Evolutionary conservation across 1,140 invertebrate species (phyloP).

Genomic region (Popillia japonica): DNA sequence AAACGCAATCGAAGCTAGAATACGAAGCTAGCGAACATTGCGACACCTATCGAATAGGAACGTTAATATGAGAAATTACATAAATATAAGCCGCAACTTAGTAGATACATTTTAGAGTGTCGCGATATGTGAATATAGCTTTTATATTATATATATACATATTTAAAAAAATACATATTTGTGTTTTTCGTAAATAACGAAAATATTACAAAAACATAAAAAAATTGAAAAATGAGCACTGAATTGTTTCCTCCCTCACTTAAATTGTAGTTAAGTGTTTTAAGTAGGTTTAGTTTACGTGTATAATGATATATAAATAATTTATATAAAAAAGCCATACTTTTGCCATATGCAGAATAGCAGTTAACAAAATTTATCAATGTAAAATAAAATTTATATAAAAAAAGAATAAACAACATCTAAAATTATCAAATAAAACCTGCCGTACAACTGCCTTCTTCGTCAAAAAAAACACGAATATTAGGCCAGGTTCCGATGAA

Average conservation of each 20-base stretch:
- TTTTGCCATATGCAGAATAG: constrained; percentile 46
- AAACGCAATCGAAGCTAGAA: neutral
- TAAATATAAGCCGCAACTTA: constrained; percentile 30
- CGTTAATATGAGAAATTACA: neutral
- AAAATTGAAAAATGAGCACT: constrained; percentile 42
- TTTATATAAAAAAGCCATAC: constrained; percentile 37
- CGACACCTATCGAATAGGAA: neutral
- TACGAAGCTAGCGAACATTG: neutral
- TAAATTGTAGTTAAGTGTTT: constrained; percentile 36
- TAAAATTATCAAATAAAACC: constrained; percentile 16
- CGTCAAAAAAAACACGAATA: constrained; percentile 16
- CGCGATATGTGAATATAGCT: constrained; percentile 20
- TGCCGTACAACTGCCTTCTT: constrained; percentile 41
- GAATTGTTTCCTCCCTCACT: constrained; percentile 34
- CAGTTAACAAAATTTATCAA: constrained; percentile 38
- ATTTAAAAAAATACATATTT: constrained; percentile 27
- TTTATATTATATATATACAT: neutral
- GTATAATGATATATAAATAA: constrained; percentile 19
- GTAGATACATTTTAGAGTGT: neutral
- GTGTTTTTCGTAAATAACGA: constrained; percentile 33
- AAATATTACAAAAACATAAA: constrained; percentile 32
- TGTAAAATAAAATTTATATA: constrained; percentile 15
- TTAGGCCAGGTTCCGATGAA: neutral
- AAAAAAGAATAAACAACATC: constrained; percentile 10
- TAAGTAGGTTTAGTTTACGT: constrained; percentile 35